A percentile compares a stretch with the other conserved stretches of the same genome.
Evolutionary conservation across 2,113 vertebrate species (phyloP).

Genomic region (Bolborhynchus lineola): DNA sequence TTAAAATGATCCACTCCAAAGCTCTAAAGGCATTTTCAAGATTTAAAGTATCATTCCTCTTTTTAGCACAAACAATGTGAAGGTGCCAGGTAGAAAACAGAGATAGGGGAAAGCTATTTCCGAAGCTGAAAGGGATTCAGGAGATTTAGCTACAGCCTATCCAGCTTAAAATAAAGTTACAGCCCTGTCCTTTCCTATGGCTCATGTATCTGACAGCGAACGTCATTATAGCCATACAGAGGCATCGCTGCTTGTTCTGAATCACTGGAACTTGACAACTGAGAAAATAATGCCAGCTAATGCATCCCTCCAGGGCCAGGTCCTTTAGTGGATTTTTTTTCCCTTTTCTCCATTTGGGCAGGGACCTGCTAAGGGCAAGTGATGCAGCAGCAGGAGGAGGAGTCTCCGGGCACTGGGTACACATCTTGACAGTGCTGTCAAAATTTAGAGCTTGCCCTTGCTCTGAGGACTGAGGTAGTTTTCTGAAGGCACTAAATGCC

Average conservation of each 20-base stretch:
- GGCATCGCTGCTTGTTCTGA: conserved; percentile 7
- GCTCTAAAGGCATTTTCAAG: conserved; percentile 16
- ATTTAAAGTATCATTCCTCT: conserved; percentile 55
- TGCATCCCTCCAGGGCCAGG: neutral
- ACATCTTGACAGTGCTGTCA: neutral
- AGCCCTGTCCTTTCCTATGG: conserved; percentile 20
- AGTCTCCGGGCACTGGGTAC: neutral
- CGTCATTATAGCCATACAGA: conserved; percentile 45
- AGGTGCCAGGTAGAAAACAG: conserved; percentile 35
- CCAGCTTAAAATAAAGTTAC: conserved; percentile 64
- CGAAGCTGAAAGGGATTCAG: conserved; percentile 39
- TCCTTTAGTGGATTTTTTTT: neutral
- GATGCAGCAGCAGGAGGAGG: neutral
- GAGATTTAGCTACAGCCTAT: conserved; percentile 54
- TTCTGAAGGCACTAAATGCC: neutral
- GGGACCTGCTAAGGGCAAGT: neutral
- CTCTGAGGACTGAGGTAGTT: neutral
- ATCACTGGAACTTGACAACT: conserved; percentile 13
- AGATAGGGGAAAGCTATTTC: conserved; percentile 51
- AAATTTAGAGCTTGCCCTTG: neutral
- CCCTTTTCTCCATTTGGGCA: neutral
- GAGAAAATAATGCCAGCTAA: conserved; percentile 37
- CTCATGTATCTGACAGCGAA: conserved; percentile 25
- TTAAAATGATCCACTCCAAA: conserved; percentile 43
- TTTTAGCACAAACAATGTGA: conserved; percentile 25